Conservation (phyloP, 2,113 vertebrate species). For the Platysternon megacephalum region DNA sequence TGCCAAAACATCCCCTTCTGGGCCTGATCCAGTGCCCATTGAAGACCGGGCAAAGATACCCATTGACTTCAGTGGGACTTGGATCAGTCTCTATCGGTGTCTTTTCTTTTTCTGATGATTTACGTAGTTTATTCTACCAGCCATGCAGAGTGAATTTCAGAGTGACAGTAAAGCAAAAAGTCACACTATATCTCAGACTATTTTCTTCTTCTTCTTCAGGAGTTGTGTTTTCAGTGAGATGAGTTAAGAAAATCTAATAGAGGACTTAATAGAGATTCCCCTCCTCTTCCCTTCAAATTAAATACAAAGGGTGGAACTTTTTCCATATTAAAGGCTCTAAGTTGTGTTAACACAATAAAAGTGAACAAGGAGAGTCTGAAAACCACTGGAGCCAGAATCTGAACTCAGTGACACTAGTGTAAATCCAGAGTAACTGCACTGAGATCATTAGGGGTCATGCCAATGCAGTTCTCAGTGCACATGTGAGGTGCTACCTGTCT, state of each 20-base stretch:
- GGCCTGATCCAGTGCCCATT: neutral
- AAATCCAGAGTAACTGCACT: neutral
- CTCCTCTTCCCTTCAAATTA: neutral
- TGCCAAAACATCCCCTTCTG: neutral
- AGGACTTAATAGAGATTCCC: neutral
- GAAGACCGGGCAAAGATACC: neutral
- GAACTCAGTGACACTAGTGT: neutral
- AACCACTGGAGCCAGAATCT: neutral
- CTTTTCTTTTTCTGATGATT: neutral
- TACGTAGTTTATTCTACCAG: constrained; percentile 15
- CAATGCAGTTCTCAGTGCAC: neutral
- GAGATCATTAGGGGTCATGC: neutral
- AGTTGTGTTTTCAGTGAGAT: neutral
- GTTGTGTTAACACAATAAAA: neutral
- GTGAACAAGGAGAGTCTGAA: neutral
- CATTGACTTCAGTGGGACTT: neutral
- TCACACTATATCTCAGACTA: neutral
- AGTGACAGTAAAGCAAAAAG: constrained; percentile 7
- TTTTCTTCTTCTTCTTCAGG: neutral
- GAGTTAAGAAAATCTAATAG: constrained; percentile 7
- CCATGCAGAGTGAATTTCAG: neutral
- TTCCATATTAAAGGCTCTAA: neutral
- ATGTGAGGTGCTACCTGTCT: neutral
- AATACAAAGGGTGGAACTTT: neutral
- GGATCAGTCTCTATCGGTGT: neutral